Base-by-base conservation (phyloP, 92 coral and sea anemone genomes). In the Porites rus region DNA sequence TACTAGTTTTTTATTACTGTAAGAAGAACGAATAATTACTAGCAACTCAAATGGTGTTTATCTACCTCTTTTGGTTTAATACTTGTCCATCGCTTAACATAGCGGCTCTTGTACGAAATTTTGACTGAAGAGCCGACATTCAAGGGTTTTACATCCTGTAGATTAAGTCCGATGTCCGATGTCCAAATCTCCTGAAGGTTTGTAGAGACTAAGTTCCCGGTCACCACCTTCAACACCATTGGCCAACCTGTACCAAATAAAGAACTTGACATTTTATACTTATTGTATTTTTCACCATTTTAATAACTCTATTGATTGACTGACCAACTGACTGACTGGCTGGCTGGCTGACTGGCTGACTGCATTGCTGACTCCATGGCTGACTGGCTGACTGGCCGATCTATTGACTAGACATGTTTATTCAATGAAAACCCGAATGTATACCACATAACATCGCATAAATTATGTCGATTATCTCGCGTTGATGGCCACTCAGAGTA, bases 191-290 rank as follows among this genome's bases (percentile, higher is more conserved):
- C 50, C 46, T 68, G 72, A 68, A 68, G n/a, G 76, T 72, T 46
- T 14, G n/a, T 18, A 10, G 58, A 28, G 31, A 28, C 31, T 28
- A 28, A 16, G 16, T 9, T 17, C 5, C 76, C 76, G 12, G 58
- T 20, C 18, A 72, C 76, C 20, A 72, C 58, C 76, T 72, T 72
- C 4, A 43, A 72, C 52, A 72, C 59, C 76, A 72, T 38, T 16
- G 76, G 25, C 76, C 76, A 72, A 43, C 76, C 76, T 72, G 76
- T 16, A 46, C 12, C 52, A 14, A 43, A 16, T 31, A 46, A 63
- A 63, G 20, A 21, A 16, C 17, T 16, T 16, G 16, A 18, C 17
- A 63, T 16, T 6, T 63, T 6, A 63, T 16, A 63, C n/a, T 16
- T 63, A 63, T 63, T 28, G 31, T 28, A 28, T 28, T 28, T 28